Conservation (phyloP, 2,888 invertebrate species). For the Hanleya hanleyi region DNA sequence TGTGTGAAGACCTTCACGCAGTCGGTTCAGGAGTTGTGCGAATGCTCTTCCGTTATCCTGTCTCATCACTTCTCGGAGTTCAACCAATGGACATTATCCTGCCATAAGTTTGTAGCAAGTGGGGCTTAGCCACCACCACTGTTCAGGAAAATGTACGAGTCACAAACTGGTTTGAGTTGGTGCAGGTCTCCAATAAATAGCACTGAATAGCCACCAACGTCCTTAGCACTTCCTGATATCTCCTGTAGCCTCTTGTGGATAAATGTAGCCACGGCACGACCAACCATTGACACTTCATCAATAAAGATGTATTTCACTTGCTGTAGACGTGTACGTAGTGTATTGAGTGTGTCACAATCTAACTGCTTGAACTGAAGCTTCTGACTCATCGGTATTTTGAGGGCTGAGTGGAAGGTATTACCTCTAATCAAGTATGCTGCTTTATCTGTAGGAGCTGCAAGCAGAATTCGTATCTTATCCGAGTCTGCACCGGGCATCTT, state of each 20-base stretch:
- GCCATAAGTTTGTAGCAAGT: slow-evolving; percentile 40
- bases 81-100: slow-evolving; percentile 32
- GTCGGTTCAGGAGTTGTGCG: slow-evolving; percentile 41
- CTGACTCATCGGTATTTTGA: slow-evolving; percentile 27
- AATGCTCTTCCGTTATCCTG: slow-evolving; percentile 38
- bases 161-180: slow-evolving; percentile 37
- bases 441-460: not conserved
- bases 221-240: slow-evolving; percentile 17
- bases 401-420: slow-evolving; percentile 22
- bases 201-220: slow-evolving; percentile 35
- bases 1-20: slow-evolving; percentile 39
- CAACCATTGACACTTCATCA: slow-evolving; percentile 45
- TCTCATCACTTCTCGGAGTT: slow-evolving; percentile 41
- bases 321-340: not conserved
- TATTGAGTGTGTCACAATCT: slow-evolving; percentile 6
- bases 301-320: slow-evolving; percentile 31
- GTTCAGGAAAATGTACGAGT: slow-evolving; percentile 24
- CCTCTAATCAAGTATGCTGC: slow-evolving; percentile 28
- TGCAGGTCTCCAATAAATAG: slow-evolving; percentile 39
- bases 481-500: too few species aligned
- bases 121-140: slow-evolving; percentile 22
- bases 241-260: slow-evolving; percentile 30
- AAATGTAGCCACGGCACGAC: slow-evolving; percentile 27
- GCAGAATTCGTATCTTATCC: too few species aligned
- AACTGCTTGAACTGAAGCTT: slow-evolving; percentile 17